Conservation (phyloP, 2,113 vertebrate species). For the Otus sunia region DNA sequence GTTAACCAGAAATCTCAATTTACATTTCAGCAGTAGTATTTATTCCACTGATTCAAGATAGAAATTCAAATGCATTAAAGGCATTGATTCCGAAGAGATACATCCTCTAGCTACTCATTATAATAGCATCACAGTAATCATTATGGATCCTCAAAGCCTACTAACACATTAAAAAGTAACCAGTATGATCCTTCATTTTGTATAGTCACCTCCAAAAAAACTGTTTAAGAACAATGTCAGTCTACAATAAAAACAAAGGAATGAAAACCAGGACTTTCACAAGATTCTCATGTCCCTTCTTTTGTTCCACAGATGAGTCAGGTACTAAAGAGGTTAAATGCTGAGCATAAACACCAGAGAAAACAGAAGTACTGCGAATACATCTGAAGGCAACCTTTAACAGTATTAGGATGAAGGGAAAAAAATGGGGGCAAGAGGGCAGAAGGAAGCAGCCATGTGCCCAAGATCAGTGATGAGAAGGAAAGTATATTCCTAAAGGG, state of each 20-base stretch:
- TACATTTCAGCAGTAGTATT: neutral
- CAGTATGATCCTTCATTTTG: neutral
- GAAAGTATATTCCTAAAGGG: neutral
- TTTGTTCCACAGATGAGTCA: neutral
- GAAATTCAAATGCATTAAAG: neutral
- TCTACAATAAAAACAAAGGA: neutral
- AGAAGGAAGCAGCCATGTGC: neutral
- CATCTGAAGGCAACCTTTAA: neutral
- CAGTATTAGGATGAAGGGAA: neutral
- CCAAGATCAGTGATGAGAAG: neutral
- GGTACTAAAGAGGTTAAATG: neutral
- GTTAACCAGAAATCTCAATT: neutral
- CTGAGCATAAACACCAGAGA: neutral
- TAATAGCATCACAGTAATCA: neutral
- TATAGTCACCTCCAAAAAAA: neutral
- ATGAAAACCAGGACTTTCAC: neutral
- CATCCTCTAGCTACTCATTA: neutral
- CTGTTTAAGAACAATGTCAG: neutral
- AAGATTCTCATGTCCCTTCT: neutral
- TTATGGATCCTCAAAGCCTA: neutral
- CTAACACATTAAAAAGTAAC: neutral
- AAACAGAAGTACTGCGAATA: neutral
- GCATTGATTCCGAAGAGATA: neutral
- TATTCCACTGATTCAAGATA: neutral
- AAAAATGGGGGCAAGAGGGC: neutral